These are phyloP conservation scores for Drosophila jambulina DNA, from an alignment of 1,140 invertebrate genomes.

Conservation along the genomic window DNA sequence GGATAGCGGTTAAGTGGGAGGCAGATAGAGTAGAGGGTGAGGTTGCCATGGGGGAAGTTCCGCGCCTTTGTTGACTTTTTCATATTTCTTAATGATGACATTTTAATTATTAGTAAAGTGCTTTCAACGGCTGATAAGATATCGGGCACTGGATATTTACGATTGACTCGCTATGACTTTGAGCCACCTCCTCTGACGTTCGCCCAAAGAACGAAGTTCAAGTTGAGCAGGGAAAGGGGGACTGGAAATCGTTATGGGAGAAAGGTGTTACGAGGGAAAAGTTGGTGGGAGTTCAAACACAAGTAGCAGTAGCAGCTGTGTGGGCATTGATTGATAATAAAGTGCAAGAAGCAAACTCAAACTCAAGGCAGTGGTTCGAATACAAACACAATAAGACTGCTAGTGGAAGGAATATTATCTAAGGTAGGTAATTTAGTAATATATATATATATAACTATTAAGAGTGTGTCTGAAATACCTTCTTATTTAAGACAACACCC, in stretches of 20 bases:
- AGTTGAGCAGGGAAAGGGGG: slow-evolving; percentile 30
- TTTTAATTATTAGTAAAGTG: slow-evolving; percentile 84
- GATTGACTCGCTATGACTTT: slow-evolving; percentile 44
- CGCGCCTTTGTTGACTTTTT: slow-evolving; percentile 76
- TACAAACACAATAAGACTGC: slow-evolving; percentile 16
- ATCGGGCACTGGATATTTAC: slow-evolving; percentile 77
- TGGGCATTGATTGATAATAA: slow-evolving; percentile 41
- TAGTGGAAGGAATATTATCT: not conserved
- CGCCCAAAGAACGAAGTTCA: slow-evolving; percentile 47
- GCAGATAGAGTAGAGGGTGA: slow-evolving; percentile 9
- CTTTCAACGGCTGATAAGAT: slow-evolving; percentile 80
- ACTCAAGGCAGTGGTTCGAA: slow-evolving; percentile 13
- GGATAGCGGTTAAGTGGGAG: slow-evolving; percentile 9
- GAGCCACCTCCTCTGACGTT: slow-evolving; percentile 28
- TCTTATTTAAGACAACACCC: not conserved
- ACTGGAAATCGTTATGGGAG: slow-evolving; percentile 5
- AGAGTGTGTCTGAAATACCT: not conserved
- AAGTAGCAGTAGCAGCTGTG: slow-evolving; percentile 36
- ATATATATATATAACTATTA: not conserved
- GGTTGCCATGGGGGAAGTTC: slow-evolving; percentile 20
- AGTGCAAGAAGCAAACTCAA: slow-evolving; percentile 10
- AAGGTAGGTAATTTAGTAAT: not conserved
- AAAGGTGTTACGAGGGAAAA: slow-evolving; percentile 9
- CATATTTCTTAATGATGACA: slow-evolving; percentile 84
- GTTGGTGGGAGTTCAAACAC: slow-evolving; percentile 8